Percentiles rank a stretch among this genome's conserved stretches.
phyloP scores from a whole-genome alignment of 2,888 invertebrate genomes.

The Apodemia mormo region DNA sequence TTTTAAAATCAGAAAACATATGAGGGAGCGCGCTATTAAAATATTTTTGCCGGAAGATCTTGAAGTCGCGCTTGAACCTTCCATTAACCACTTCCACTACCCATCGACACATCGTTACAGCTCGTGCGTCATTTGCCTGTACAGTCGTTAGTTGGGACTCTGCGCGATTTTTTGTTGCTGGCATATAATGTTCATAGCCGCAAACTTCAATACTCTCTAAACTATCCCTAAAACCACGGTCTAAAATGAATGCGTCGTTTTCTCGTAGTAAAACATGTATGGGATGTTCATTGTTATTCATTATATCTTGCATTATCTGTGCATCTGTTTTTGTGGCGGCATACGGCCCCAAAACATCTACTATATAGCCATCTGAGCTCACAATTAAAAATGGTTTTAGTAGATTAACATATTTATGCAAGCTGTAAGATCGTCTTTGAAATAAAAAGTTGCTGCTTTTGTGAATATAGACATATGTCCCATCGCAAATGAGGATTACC shows the following conservation, averaged over 20 bases:
- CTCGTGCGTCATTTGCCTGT: conserved; percentile 18
- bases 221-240: conserved; percentile 27
- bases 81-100: too few relatives aligned
- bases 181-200: conserved; percentile 26
- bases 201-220: conserved; percentile 21
- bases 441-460: conserved; percentile 28
- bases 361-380: neutral
- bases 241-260: conserved; percentile 26
- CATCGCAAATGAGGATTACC: conserved; percentile 17
- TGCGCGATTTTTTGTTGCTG: conserved; percentile 21
- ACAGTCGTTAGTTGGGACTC: conserved; percentile 14
- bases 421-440: conserved; percentile 29
- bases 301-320: conserved; percentile 29
- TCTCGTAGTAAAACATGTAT: conserved; percentile 16
- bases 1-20: too few relatives aligned
- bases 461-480: conserved; percentile 25
- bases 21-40: too few relatives aligned
- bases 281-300: conserved; percentile 21
- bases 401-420: conserved; percentile 34
- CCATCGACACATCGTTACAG: conserved; percentile 27
- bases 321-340: conserved; percentile 32
- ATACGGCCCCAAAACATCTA: conserved; percentile 27
- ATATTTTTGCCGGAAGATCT: too few relatives aligned
- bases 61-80: too few relatives aligned
- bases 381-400: conserved; percentile 36